Base-by-base conservation (phyloP, 1,140 invertebrate species). In the Diachasmimorpha longicaudata region DNA sequence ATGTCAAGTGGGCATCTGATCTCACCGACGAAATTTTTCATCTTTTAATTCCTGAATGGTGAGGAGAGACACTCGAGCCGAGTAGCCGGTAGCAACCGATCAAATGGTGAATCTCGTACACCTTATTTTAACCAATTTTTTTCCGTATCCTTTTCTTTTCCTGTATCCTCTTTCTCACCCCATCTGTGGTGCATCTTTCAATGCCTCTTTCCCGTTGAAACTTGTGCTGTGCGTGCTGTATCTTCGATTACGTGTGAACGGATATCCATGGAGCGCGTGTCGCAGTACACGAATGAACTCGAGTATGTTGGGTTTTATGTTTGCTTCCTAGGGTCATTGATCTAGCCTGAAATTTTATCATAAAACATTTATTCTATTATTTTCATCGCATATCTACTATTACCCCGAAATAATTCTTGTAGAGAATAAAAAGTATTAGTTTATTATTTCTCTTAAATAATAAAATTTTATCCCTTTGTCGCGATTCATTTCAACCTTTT, bases 161-260 rank as follows among this genome's bases (percentile, higher is more conserved):
- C 58, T 63, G 31, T 63, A 25, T 63, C 58, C 58, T 63, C 58
- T 63, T 63, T 63, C 58, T 25, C 23, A 52, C 19, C 19, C 21
- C 58, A 63, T 63, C 58, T 25, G 58, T 63, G 58, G 58, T 63
- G 58, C 58, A 31, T 63, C 58, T 31, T 13, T 46, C 52, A 25
- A 46, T 58, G 44, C 23, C 58, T 25, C 23, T 55, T 55, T 55
- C 19, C 48, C 48, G 23, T 13, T 25, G 19, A 63, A 63, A 63
- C 58, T 63, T 63, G 58, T 25, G 23, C 21, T 63, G 58, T 63
- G 58, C 58, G 58, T 63, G 58, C 19, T 25, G 58, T 63, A 25
- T 63, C 19, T 63, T 63, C 58, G 39, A 44, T 70, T 70, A 70
- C 68, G 39, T 70, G 68, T 10, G 68, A 70, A 70, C 68, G 68